Percentiles rank a stretch among this genome's conserved stretches.
Conservation (phyloP, 2,113 vertebrate species). For the Anhinga anhinga region DNA sequence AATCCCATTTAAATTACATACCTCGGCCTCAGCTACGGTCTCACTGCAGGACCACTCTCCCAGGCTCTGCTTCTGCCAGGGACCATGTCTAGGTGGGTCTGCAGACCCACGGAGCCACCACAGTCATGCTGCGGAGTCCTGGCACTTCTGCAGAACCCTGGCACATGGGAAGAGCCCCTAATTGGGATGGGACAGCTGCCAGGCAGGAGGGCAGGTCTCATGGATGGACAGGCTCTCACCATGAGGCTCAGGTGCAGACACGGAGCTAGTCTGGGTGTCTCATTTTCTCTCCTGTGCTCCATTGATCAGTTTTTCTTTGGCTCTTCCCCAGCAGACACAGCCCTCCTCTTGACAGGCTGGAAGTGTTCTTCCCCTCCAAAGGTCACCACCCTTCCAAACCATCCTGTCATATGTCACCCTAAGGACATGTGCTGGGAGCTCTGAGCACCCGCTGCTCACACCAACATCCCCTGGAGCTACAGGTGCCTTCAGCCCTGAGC, state of each 20-base stretch:
- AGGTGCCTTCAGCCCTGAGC: not conserved
- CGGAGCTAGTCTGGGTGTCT: not conserved
- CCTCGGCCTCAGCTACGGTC: not conserved
- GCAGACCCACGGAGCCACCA: not conserved
- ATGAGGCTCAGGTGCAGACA: not conserved
- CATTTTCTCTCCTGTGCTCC: not conserved
- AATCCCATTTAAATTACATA: not conserved
- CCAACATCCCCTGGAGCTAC: not conserved
- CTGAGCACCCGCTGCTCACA: fast-evolving
- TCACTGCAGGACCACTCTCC: fast-evolving
- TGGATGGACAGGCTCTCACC: not conserved
- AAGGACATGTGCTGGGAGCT: not conserved
- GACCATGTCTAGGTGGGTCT: fast-evolving
- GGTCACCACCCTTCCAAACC: not conserved
- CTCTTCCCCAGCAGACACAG: not conserved
- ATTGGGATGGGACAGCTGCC: not conserved
- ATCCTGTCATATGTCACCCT: not conserved
- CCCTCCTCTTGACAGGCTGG: not conserved
- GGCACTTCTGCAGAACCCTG: not conserved
- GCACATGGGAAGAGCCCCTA: not conserved
- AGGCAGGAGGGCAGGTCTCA: not conserved
- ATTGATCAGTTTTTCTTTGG: not conserved
- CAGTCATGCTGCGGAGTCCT: fast-evolving
- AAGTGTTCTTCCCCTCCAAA: not conserved
- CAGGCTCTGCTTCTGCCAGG: not conserved